Evolutionary conservation across 2,113 vertebrate species (phyloP), one percentile per base, ranked within the genome.

Genomic region (Ivindomyrus marchei): DNA sequence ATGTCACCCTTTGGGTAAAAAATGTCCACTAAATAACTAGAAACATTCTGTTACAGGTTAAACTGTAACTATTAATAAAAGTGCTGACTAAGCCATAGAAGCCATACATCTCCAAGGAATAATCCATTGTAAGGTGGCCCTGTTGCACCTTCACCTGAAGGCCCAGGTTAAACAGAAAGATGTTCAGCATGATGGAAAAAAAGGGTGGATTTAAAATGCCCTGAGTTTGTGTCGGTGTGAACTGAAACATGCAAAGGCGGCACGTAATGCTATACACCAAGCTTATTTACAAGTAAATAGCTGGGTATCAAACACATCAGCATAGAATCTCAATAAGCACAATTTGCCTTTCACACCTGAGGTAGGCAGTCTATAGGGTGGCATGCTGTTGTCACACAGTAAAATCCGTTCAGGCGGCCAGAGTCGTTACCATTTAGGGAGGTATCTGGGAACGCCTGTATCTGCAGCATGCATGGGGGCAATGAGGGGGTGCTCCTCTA

Each of bases 401-500:
- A 31, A 52, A 53, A 87, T 31, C 85, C 15, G 2, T 53, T 87
- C 50, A 87, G 85, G 49, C 19, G n/a, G 50, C n/a, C n/a, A 52
- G 11, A 21, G 49, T 87, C 50, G 17, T 87, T 53, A 52, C 17
- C 31, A 53, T 87, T 87, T 87, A 87, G 49, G 15, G 47, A 52
- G 49, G 24, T 46, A 17, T 47, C 83, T 50, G 83, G 21, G 21
- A n/a, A 87, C 10, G 0, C 85, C 21, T 53, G 31, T 3, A 56
- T 27, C 17, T 19, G 50, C 21, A 36, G 85, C 24, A 2, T 19
- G 24, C 46, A 87, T 27, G 49, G 50, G 50, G n/a, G 19, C n/a
- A 52, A n/a, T 46, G 31, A 45, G 87, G 42, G 62, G 87, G 53
- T 96, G 96, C 87, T 92, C 91, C 97, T 96, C 39, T 89, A 77